These are phyloP conservation scores for Coleophora flavipennella DNA, from an alignment of 2,888 invertebrate species.

Conservation along the genomic window DNA sequence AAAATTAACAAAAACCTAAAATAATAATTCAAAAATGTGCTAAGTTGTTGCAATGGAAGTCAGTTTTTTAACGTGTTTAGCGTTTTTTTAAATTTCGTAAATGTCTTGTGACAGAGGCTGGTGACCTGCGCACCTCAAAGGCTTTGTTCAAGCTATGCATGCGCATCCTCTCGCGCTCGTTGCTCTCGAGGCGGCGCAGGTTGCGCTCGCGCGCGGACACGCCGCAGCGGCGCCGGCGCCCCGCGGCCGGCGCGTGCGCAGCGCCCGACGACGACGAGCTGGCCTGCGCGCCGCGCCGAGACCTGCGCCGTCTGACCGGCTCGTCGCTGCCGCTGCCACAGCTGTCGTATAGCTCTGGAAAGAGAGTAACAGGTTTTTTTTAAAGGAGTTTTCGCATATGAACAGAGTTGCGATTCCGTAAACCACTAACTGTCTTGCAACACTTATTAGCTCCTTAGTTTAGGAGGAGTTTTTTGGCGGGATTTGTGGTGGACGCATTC, in stretches of 20 bases:
- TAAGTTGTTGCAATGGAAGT: too few species aligned
- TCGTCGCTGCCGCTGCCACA: conserved; percentile 57
- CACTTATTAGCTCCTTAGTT: too few species aligned
- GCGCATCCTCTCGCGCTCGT: conserved; percentile 91
- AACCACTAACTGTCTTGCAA: too few species aligned
- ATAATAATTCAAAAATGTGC: too few species aligned
- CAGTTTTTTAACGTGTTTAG: too few species aligned
- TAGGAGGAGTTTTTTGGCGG: too few species aligned
- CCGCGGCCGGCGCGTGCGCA: conserved; percentile 25
- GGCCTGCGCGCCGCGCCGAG: conserved; percentile 38
- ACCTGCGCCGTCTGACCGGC: conserved; percentile 37
- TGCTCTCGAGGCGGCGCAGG: conserved; percentile 88
- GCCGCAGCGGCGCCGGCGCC: conserved; percentile 80
- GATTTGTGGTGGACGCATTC: too few species aligned
- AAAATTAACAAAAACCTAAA: too few species aligned
- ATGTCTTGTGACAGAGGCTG: too few species aligned
- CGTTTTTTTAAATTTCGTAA: too few species aligned
- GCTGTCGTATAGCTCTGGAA: conserved; percentile 55
- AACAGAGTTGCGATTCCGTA: too few species aligned
- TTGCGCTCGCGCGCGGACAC: conserved; percentile 89
- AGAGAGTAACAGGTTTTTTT: conserved; percentile 7
- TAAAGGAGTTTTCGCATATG: too few species aligned
- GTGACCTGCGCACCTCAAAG: conserved; percentile 76
- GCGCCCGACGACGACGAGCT: conserved; percentile 40
- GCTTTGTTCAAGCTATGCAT: conserved; percentile 95